phyloP scores from a whole-genome alignment of 2,888 invertebrate species.

The Cosmia trapezina region DNA sequence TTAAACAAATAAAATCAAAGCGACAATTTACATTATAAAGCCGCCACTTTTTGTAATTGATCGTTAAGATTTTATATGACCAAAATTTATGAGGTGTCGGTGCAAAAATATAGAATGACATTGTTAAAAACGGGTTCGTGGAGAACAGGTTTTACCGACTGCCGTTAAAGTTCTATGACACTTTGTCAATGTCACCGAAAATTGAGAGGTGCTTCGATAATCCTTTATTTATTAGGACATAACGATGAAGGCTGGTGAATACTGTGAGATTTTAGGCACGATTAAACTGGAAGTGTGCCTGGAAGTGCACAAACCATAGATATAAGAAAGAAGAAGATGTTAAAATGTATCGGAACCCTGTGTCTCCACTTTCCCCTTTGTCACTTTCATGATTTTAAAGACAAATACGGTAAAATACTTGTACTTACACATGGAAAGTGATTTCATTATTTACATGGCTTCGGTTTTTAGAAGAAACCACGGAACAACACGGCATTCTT shows the following conservation, averaged over 20 bases:
- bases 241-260: neutral
- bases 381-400: too few species aligned
- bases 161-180: neutral
- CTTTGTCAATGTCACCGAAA: slow-evolving; percentile 40
- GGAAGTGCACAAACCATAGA: too few species aligned
- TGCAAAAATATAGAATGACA: slow-evolving; percentile 19
- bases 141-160: slow-evolving; percentile 34
- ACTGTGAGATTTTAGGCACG: neutral
- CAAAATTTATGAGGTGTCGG: neutral
- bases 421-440: too few species aligned
- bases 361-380: too few species aligned
- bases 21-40: slow-evolving; percentile 1
- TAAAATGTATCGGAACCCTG: too few species aligned
- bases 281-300: too few species aligned
- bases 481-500: too few species aligned
- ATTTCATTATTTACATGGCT: too few species aligned
- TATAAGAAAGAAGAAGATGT: too few species aligned
- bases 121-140: slow-evolving; percentile 29
- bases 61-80: slow-evolving; percentile 3
- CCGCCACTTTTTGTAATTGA: slow-evolving; percentile 15
- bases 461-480: too few species aligned
- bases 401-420: too few species aligned
- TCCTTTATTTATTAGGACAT: slow-evolving; percentile 4
- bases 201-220: slow-evolving; percentile 12
- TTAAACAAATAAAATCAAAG: slow-evolving; percentile 23